Conservation (phyloP, 1,140 invertebrate genomes). For the Anastatus disparis region DNA sequence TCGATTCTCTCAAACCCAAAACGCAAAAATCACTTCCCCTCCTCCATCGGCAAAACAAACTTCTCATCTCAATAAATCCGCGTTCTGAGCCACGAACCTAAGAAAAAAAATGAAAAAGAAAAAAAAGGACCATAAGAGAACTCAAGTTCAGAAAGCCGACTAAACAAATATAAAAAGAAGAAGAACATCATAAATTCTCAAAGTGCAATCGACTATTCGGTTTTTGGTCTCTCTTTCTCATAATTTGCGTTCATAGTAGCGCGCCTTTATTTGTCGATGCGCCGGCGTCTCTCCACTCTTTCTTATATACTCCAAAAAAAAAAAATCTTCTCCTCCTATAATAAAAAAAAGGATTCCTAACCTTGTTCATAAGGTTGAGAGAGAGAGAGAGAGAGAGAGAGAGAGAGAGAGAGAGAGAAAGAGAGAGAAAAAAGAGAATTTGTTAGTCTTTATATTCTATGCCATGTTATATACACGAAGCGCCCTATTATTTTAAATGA, state of each 20-base stretch:
- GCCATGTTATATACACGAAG: background rate
- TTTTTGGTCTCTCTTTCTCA: background rate
- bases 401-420: background rate
- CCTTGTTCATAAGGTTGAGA: background rate
- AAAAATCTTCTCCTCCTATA: too few relatives aligned
- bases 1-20: too few relatives aligned
- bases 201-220: conserved; percentile 26
- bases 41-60: too few relatives aligned
- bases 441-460: background rate
- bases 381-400: conserved; percentile 1
- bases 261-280: conserved; percentile 33
- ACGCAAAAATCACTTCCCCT: too few relatives aligned
- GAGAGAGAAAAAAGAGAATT: background rate
- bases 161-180: too few relatives aligned
- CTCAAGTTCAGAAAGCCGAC: too few relatives aligned
- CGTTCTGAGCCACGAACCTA: too few relatives aligned
- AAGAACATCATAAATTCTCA: conserved; percentile 19
- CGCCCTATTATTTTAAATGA: conserved; percentile 37
- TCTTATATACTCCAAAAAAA: too few relatives aligned
- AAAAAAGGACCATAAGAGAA: background rate
- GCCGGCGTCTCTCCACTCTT: conserved; percentile 29
- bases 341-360: too few relatives aligned
- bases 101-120: too few relatives aligned
- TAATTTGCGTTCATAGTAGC: conserved; percentile 15
- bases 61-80: too few relatives aligned